Base-by-base conservation (phyloP, 2,113 vertebrate species). In the Nicator chloris region DNA sequence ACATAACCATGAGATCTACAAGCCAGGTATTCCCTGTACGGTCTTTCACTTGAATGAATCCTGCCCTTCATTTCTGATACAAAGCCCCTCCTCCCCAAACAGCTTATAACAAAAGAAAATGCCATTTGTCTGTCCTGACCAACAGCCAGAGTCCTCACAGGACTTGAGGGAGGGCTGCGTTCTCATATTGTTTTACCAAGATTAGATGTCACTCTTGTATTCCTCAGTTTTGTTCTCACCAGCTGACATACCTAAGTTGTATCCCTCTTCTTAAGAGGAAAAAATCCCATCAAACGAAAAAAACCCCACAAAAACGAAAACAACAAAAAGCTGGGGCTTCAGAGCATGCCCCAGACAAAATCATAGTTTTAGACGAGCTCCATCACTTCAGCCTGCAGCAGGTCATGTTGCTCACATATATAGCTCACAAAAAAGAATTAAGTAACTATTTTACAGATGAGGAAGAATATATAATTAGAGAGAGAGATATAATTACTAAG, bases 1-100 rank as follows among this genome's bases (percentile, higher is more conserved):
- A 66, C 3, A 1, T 54, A 37, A 12, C 7, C 7, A 6, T 49
- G 31, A 1, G 0, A 70, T 7, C 35, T 70, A 35, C 33, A 57
- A 51, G 50, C 28, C 4, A 44, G 30, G 13, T 81, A 50, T 57
- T 78, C 10, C 39, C 40, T 33, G 18, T 22, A 23, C 1, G 0
- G 1, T 35, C 27, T 73, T 72, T 31, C 24, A 37, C 24, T 66
- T 35, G 28, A 87, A 50, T 14, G 19, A 42, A 69, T 14, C 5
- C 2, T 45, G 23, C 17, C 14, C 26, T 60, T 44, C 11, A 53
- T 49, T 87, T 79, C 65, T 78, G 31, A 65, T 16, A 28, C 33
- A 78, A 81, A 82, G 13, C 5, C 5, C 13, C 11, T 73, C 22
- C 39, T 87, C 20, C 10, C 8, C 17, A 61, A 19, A 53, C 19